Evolutionary conservation across 2,113 vertebrate species (phyloP).

Genomic region (Uria aalge): DNA sequence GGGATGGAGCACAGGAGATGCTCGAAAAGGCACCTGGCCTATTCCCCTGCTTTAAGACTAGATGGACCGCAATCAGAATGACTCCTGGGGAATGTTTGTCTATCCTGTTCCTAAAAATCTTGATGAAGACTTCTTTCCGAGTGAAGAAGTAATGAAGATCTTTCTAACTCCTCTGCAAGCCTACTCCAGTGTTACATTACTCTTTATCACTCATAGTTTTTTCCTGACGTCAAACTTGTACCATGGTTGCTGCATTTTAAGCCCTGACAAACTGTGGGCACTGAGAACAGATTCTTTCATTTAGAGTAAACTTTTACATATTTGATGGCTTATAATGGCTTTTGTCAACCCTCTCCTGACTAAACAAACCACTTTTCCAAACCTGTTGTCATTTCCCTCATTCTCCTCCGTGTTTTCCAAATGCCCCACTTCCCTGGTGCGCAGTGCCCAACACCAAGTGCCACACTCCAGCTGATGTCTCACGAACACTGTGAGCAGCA

Average conservation of each 20-base stretch:
- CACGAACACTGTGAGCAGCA: not conserved
- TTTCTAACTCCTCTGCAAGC: not conserved
- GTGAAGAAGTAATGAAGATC: not conserved
- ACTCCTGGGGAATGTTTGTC: not conserved
- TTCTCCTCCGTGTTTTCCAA: not conserved
- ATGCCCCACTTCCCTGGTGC: accelerated
- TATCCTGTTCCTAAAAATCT: not conserved
- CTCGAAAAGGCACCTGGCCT: not conserved
- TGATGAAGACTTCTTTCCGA: not conserved
- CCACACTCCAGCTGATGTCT: not conserved
- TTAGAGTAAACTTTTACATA: not conserved
- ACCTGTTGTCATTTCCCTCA: accelerated
- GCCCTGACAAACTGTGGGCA: too few relatives aligned
- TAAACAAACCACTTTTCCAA: not conserved
- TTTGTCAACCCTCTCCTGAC: not conserved
- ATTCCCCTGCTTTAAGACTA: not conserved
- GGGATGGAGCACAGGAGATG: not conserved
- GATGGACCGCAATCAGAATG: not conserved
- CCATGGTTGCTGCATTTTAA: not conserved
- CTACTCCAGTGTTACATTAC: not conserved
- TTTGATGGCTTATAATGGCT: not conserved
- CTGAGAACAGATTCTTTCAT: not conserved
- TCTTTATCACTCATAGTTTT: not conserved
- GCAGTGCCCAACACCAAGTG: not conserved
- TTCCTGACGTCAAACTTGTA: not conserved